phyloP scores from a whole-genome alignment of 2,888 invertebrate species.

The Drosophila rellima region DNA sequence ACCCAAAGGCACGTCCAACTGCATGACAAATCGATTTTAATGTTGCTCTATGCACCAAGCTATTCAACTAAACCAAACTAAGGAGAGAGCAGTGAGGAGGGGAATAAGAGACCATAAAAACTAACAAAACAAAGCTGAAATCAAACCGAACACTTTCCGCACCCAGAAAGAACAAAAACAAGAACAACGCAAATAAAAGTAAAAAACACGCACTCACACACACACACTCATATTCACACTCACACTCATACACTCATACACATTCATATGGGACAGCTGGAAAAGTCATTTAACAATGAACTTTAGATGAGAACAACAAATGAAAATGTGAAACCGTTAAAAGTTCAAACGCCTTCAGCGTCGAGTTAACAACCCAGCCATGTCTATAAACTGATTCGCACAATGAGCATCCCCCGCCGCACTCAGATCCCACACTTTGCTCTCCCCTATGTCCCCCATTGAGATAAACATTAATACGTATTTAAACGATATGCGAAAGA shows the following conservation, averaged over 20 bases:
- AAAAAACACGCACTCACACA: slow-evolving; percentile 10
- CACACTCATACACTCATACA: background rate
- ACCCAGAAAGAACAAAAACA: slow-evolving; percentile 16
- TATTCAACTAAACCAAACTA: slow-evolving; percentile 15
- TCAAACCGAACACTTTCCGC: slow-evolving; percentile 40
- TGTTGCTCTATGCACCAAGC: slow-evolving; percentile 46
- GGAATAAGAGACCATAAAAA: slow-evolving; percentile 34
- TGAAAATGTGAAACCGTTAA: slow-evolving; percentile 67
- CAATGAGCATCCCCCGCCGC: background rate
- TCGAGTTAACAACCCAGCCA: slow-evolving; percentile 57
- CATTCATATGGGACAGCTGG: slow-evolving; percentile 15
- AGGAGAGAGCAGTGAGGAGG: background rate
- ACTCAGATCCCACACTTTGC: background rate
- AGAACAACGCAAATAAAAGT: slow-evolving; percentile 29
- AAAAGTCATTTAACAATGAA: slow-evolving; percentile 67
- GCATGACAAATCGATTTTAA: slow-evolving; percentile 57
- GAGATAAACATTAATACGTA: slow-evolving; percentile 4
- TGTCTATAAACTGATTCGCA: slow-evolving; percentile 41
- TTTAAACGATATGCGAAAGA: slow-evolving; percentile 30
- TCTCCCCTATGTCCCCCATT: too few relatives aligned
- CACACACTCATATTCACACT: background rate
- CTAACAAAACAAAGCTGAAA: slow-evolving; percentile 36
- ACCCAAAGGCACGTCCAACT: slow-evolving; percentile 15
- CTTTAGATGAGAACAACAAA: slow-evolving; percentile 48
- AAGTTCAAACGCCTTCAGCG: slow-evolving; percentile 72